Percentiles rank a stretch among this genome's conserved stretches.
Evolutionary conservation across 2,113 vertebrate species (phyloP).

Genomic region (Seriola rivoliana): DNA sequence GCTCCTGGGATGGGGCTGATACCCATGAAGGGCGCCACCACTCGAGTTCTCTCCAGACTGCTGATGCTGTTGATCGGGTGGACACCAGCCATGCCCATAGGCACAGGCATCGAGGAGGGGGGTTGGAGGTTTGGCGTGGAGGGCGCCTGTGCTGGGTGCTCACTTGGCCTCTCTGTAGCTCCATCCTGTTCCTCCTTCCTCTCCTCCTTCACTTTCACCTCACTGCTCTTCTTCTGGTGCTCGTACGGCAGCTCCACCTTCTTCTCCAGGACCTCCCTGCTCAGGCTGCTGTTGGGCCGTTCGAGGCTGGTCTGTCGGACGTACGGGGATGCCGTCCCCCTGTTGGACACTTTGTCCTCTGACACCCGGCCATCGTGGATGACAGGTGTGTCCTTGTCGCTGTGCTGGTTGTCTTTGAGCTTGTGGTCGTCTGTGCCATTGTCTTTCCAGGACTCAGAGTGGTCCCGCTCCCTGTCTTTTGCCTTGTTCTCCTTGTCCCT

Average conservation of each 20-base stretch:
- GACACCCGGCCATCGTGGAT: conserved; percentile 87
- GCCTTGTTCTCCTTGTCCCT: conserved; percentile 91
- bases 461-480: conserved; percentile 91
- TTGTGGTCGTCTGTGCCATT: conserved; percentile 91
- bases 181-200: conserved; percentile 95
- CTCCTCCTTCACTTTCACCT: conserved; percentile 98
- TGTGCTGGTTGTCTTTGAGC: conserved; percentile 90
- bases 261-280: conserved; percentile 89
- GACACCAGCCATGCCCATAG: conserved; percentile 91
- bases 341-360: conserved; percentile 90
- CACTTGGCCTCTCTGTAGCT: conserved; percentile 83
- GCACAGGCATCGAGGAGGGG: conserved; percentile 90
- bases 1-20: conserved; percentile 95
- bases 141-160: conserved; percentile 83
- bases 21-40: conserved; percentile 97
- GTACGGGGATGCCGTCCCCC: conserved; percentile 91
- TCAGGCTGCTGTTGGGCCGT: conserved; percentile 88
- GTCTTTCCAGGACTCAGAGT: conserved; percentile 92
- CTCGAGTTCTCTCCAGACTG: conserved; percentile 94
- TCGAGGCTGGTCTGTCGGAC: conserved; percentile 83
- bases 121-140: conserved; percentile 87
- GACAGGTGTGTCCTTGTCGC: conserved; percentile 89
- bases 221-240: conserved; percentile 90
- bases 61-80: conserved; percentile 95
- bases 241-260: conserved; percentile 89